Evolutionary conservation across 2,888 invertebrate species (phyloP).

Genomic region (Eupsilia transversa): DNA sequence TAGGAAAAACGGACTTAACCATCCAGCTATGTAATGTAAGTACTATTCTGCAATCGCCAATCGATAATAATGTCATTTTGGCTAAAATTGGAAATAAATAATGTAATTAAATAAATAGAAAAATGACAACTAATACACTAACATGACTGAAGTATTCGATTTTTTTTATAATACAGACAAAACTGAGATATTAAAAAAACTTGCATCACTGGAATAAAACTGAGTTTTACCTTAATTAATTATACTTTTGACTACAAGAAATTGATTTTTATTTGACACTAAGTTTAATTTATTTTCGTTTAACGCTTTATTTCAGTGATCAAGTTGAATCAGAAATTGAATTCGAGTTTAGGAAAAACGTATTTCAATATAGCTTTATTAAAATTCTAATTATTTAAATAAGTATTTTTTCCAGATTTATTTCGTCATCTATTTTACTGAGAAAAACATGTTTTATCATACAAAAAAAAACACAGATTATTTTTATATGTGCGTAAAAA

Average conservation of each 20-base stretch:
- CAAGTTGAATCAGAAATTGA: constrained; percentile 38
- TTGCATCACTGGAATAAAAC: constrained; percentile 62
- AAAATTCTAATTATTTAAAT: not conserved
- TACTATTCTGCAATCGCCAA: constrained; percentile 68
- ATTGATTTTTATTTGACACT: constrained; percentile 61
- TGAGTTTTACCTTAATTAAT: constrained; percentile 35
- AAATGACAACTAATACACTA: constrained; percentile 59
- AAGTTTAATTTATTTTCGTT: constrained; percentile 52
- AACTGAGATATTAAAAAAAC: constrained; percentile 43
- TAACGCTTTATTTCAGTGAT: constrained; percentile 58
- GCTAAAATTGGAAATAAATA: constrained; percentile 67
- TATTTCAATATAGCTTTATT: constrained; percentile 29
- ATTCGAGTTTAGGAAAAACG: constrained; percentile 45
- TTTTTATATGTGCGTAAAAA: not conserved
- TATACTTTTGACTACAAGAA: constrained; percentile 63
- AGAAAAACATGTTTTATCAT: not conserved
- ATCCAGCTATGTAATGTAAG: constrained; percentile 60
- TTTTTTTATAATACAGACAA: constrained; percentile 51
- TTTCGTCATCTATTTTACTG: not conserved
- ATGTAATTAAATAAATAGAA: constrained; percentile 61
- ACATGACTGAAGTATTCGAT: constrained; percentile 61
- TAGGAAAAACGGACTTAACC: constrained; percentile 39
- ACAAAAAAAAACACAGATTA: not conserved
- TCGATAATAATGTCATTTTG: constrained; percentile 59
- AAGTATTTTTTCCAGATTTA: not conserved